These are phyloP conservation scores for Ophioninae sp. DNA, from an alignment of 2,888 invertebrate species.

Conservation along the genomic window DNA sequence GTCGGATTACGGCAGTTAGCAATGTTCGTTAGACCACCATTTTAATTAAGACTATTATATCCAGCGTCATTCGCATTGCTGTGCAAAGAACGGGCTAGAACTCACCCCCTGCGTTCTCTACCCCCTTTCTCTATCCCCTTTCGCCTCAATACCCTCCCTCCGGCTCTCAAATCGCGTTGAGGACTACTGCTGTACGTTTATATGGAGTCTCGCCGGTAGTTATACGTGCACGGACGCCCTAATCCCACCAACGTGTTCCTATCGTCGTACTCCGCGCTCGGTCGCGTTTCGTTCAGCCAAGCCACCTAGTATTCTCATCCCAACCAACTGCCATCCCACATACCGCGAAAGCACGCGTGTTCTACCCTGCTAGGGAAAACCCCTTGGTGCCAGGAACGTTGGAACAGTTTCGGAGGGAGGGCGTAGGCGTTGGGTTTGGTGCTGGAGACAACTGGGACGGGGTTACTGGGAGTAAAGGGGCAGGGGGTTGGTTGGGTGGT, in stretches of 20 bases:
- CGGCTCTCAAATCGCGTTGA: not conserved
- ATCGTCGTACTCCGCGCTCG: constrained; percentile 39
- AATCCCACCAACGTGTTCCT: constrained; percentile 64
- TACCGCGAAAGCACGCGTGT: constrained; percentile 34
- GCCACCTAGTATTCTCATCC: constrained; percentile 5
- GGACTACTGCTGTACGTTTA: constrained; percentile 54
- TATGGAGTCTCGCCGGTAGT: constrained; percentile 52
- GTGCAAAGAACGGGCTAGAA: constrained; percentile 13
- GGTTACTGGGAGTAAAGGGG: too few relatives aligned
- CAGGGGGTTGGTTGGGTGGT: too few relatives aligned
- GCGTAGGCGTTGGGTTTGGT: too few relatives aligned
- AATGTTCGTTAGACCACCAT: constrained; percentile 76
- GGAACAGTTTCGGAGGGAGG: too few relatives aligned
- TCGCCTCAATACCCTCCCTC: not conserved
- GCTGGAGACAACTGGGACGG: too few relatives aligned
- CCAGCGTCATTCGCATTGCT: constrained; percentile 65
- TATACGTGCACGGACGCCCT: constrained; percentile 66
- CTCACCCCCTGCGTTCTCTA: not conserved
- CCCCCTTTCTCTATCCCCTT: not conserved
- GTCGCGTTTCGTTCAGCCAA: constrained; percentile 54
- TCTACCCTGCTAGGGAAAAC: constrained; percentile 24
- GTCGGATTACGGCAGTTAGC: constrained; percentile 76
- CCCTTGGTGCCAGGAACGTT: not conserved
- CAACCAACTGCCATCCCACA: not conserved
- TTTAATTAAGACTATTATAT: constrained; percentile 77